These are phyloP conservation scores for Frankliniella fusca DNA, from an alignment of 2,888 invertebrate species.

Conservation along the genomic window DNA sequence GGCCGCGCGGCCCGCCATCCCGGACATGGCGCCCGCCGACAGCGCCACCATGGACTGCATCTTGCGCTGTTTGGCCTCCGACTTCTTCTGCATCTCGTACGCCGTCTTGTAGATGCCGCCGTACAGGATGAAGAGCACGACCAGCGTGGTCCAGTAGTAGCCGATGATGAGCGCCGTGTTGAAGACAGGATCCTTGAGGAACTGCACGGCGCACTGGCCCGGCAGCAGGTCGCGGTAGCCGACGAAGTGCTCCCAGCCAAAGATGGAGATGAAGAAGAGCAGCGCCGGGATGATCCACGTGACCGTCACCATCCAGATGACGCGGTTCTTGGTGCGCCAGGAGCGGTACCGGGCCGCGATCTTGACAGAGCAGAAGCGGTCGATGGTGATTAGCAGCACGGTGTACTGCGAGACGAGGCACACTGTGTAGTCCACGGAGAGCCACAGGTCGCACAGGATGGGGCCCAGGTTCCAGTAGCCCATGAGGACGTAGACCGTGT, in stretches of 20 bases:
- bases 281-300: slow-evolving; percentile 96
- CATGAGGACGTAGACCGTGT: slow-evolving; percentile 93
- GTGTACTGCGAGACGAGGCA: slow-evolving; percentile 99
- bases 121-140: slow-evolving; percentile 92
- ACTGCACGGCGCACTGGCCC: slow-evolving; percentile 92
- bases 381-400: slow-evolving; percentile 95
- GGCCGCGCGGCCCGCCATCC: slow-evolving; percentile 83
- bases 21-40: slow-evolving; percentile 84
- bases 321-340: slow-evolving; percentile 92
- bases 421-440: slow-evolving; percentile 97
- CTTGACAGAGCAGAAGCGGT: slow-evolving; percentile 97
- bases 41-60: slow-evolving; percentile 92
- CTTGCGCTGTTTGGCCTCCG: slow-evolving; percentile 92
- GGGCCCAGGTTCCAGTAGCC: slow-evolving; percentile 97
- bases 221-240: slow-evolving; percentile 83
- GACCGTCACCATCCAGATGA: slow-evolving; percentile 91
- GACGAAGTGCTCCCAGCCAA: slow-evolving; percentile 98
- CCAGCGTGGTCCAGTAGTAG: slow-evolving; percentile 96
- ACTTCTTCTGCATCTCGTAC: slow-evolving; percentile 94
- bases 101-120: slow-evolving; percentile 97
- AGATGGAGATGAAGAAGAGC: slow-evolving; percentile 95
- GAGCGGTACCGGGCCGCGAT: slow-evolving; percentile 95
- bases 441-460: slow-evolving; percentile 94
- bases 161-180: slow-evolving; percentile 95
- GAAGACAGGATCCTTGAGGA: slow-evolving; percentile 93